Conservation (phyloP, 2,797 vertebrate genomes). For the Pseudomugil tenellus region DNA sequence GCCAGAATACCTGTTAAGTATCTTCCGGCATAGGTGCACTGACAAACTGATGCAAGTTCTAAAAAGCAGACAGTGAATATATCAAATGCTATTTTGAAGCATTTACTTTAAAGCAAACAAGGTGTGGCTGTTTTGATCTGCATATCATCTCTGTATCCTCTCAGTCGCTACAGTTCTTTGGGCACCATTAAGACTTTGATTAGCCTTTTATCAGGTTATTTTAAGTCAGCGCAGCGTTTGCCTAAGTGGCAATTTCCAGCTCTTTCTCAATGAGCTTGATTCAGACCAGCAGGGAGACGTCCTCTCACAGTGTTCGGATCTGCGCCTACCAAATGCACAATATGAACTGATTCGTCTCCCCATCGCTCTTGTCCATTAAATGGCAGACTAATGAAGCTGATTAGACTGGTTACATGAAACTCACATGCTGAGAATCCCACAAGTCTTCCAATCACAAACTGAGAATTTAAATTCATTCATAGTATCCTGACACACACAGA, state of each 20-base stretch:
- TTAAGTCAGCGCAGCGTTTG: slow-evolving; percentile 33
- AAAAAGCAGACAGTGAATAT: too few relatives aligned
- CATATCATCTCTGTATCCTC: not conserved
- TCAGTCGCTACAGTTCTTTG: slow-evolving; percentile 20
- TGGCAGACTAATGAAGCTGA: slow-evolving; percentile 60
- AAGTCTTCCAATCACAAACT: slow-evolving; percentile 19
- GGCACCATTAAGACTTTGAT: slow-evolving; percentile 9
- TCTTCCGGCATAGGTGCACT: not conserved
- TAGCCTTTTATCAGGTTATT: slow-evolving; percentile 54
- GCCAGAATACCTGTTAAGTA: too few relatives aligned
- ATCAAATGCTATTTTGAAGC: not conserved
- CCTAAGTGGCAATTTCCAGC: slow-evolving; percentile 35
- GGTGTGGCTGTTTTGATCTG: not conserved
- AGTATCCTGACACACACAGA: slow-evolving; percentile 13
- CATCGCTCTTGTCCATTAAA: slow-evolving; percentile 59
- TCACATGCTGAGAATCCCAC: slow-evolving; percentile 43
- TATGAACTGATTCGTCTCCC: slow-evolving; percentile 62
- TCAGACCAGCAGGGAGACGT: slow-evolving; percentile 36
- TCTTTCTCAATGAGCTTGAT: slow-evolving; percentile 52
- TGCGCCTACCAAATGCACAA: slow-evolving; percentile 57
- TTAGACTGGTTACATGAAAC: slow-evolving; percentile 42
- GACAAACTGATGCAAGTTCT: too few relatives aligned
- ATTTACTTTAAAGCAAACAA: not conserved
- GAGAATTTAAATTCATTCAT: slow-evolving; percentile 27
- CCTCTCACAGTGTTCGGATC: slow-evolving; percentile 12